Conservation (phyloP, 2,888 invertebrate species). For the Asteroscopus sphinx region DNA sequence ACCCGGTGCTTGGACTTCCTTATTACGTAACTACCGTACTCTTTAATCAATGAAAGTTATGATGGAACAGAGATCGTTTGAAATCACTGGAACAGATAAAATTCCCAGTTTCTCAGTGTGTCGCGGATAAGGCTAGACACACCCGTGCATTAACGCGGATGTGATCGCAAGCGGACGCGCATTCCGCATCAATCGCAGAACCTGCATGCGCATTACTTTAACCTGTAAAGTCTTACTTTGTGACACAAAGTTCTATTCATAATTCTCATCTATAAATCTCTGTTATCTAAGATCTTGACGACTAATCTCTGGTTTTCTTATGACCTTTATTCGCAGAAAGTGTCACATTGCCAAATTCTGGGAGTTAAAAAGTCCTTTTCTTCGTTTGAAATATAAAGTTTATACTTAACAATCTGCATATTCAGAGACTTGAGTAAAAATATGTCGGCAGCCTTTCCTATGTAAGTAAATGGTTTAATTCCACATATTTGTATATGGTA, state of each 20-base stretch:
- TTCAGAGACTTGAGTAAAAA: too few relatives aligned
- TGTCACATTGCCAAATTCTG: not conserved
- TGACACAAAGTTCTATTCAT: conserved; percentile 3
- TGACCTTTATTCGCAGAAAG: not conserved
- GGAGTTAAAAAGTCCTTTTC: not conserved
- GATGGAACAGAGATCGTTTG: conserved; percentile 1
- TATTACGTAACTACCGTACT: too few relatives aligned
- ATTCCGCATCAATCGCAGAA: conserved; percentile 13
- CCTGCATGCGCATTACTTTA: conserved; percentile 4
- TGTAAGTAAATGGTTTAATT: not conserved
- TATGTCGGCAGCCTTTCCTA: not conserved
- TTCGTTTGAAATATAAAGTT: too few relatives aligned
- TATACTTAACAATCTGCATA: not conserved
- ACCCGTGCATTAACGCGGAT: conserved; percentile 12
- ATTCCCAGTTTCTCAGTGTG: conserved; percentile 4
- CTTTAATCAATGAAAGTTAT: not conserved
- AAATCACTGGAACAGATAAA: conserved; percentile 12
- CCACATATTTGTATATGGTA: conserved; percentile 4
- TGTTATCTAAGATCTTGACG: not conserved
- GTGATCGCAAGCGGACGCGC: conserved; percentile 30
- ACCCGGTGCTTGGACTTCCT: too few relatives aligned
- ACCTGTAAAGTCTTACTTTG: not conserved
- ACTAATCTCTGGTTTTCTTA: not conserved
- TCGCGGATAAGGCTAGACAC: conserved; percentile 12
- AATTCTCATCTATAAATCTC: not conserved